Percentiles rank a stretch among this genome's conserved stretches.
Conservation (phyloP, 1,140 invertebrate species). For the Carposina sasakii region DNA sequence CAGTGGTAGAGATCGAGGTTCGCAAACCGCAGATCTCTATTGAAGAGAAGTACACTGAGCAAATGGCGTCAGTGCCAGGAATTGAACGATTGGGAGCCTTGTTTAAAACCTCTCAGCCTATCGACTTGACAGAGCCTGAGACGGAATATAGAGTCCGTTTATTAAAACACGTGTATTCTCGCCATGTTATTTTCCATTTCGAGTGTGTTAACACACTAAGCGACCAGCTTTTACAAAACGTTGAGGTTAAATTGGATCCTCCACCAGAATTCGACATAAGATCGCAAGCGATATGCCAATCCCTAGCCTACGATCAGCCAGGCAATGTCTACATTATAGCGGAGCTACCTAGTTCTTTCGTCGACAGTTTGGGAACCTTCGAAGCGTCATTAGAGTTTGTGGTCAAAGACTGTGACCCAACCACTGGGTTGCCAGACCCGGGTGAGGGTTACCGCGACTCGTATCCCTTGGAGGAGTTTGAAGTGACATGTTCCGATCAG, state of each 20-base stretch:
- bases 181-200: conserved; percentile 93
- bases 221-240: conserved; percentile 96
- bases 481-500: conserved; percentile 80
- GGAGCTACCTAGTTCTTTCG: conserved; percentile 84
- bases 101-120: conserved; percentile 90
- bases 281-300: conserved; percentile 81
- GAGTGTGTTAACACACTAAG: conserved; percentile 96
- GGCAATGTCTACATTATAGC: conserved; percentile 92
- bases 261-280: conserved; percentile 86
- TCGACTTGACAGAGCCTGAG: conserved; percentile 97
- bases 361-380: conserved; percentile 85
- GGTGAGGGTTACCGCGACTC: conserved; percentile 82
- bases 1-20: conserved; percentile 73
- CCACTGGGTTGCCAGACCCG: conserved; percentile 93
- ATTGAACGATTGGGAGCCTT: conserved; percentile 82
- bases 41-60: conserved; percentile 92
- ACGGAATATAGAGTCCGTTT: conserved; percentile 98
- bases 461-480: conserved; percentile 93
- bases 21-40: conserved; percentile 77
- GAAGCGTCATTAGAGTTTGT: conserved; percentile 93
- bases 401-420: conserved; percentile 97
- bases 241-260: conserved; percentile 89
- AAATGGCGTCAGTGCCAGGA: conserved; percentile 83
- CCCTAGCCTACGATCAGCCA: conserved; percentile 89
- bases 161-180: conserved; percentile 93